Conservation (phyloP, 2,888 invertebrate species). For the Cybosia mesomella region DNA sequence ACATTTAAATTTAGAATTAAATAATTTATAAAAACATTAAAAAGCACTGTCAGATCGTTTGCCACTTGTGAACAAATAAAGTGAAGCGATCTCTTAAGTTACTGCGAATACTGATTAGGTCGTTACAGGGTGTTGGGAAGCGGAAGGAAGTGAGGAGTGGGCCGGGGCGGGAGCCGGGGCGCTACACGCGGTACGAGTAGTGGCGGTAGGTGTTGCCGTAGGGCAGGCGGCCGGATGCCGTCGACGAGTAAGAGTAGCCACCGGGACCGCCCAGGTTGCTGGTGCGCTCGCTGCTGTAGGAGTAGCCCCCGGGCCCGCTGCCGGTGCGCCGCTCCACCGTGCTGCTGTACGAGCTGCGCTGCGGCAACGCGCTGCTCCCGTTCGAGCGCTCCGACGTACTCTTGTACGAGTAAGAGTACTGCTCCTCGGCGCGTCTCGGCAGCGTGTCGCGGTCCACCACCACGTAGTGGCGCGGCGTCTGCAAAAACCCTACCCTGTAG, state of each 20-base stretch:
- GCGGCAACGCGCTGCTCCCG: conserved; percentile 84
- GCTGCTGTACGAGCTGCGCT: conserved; percentile 89
- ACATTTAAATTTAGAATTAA: conserved; percentile 64
- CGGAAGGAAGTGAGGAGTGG: conserved; percentile 54
- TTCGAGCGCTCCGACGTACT: conserved; percentile 88
- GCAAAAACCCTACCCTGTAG: conserved; percentile 86
- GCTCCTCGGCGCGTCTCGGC: conserved; percentile 91
- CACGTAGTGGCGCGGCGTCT: conserved; percentile 96
- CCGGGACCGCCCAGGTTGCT: conserved; percentile 92
- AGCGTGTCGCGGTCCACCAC: conserved; percentile 92
- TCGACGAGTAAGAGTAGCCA: conserved; percentile 94
- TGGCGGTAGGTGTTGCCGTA: conserved; percentile 94
- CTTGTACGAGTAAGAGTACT: conserved; percentile 94
- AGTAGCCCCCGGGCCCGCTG: conserved; percentile 92
- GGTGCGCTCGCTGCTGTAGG: conserved; percentile 91
- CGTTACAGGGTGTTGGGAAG: conserved; percentile 57
- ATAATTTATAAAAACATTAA: conserved; percentile 75
- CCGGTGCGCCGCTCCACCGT: conserved; percentile 90
- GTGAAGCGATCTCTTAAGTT: conserved; percentile 82
- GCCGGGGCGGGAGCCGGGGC: conserved; percentile 63
- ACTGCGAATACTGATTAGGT: conserved; percentile 83
- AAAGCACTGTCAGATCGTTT: conserved; percentile 72
- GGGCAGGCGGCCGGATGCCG: conserved; percentile 92
- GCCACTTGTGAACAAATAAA: conserved; percentile 76
- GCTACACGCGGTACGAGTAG: conserved; percentile 95